Evolutionary conservation across 2,797 vertebrate genomes (phyloP).

Genomic region (Enteromius paludinosus): DNA sequence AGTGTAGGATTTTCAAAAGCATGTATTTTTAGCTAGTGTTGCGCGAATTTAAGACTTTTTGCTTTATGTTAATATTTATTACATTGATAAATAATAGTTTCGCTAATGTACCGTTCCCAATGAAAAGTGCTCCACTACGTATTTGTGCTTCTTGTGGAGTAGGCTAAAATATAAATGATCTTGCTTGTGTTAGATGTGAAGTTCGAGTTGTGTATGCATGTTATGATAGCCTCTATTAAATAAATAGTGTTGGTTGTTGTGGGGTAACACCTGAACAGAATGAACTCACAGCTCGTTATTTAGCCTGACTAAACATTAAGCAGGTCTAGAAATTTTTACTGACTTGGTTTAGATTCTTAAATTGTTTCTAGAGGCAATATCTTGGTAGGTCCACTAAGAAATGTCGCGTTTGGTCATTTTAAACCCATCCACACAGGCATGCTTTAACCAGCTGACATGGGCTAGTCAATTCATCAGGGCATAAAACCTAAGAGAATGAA

Average conservation of each 20-base stretch:
- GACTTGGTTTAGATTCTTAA: not conserved
- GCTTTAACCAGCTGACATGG: not conserved
- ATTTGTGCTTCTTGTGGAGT: not conserved
- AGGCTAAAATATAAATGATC: no score
- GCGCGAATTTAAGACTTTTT: not conserved
- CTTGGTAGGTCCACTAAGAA: not conserved
- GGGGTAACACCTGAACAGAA: not conserved
- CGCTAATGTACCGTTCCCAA: not conserved
- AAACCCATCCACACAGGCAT: not conserved
- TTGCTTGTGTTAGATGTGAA: not conserved
- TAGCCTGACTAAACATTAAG: not conserved
- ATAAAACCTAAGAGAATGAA: constrained; percentile 31
- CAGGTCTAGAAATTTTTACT: not conserved
- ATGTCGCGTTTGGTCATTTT: not conserved
- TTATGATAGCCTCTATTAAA: not conserved
- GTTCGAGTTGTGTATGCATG: not conserved
- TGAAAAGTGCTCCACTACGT: not conserved
- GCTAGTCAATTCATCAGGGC: not conserved
- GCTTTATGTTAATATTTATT: not conserved
- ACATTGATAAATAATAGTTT: not conserved
- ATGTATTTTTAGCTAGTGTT: not conserved
- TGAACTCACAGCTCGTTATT: not conserved
- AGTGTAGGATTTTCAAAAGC: not conserved
- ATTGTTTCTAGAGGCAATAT: not conserved
- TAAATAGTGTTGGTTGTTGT: not conserved